A percentile compares a stretch with the other conserved stretches of the same genome.
These are phyloP conservation scores for Thamnophis sirtalis DNA, from an alignment of 2,113 vertebrate genomes.

Conservation along the genomic window DNA sequence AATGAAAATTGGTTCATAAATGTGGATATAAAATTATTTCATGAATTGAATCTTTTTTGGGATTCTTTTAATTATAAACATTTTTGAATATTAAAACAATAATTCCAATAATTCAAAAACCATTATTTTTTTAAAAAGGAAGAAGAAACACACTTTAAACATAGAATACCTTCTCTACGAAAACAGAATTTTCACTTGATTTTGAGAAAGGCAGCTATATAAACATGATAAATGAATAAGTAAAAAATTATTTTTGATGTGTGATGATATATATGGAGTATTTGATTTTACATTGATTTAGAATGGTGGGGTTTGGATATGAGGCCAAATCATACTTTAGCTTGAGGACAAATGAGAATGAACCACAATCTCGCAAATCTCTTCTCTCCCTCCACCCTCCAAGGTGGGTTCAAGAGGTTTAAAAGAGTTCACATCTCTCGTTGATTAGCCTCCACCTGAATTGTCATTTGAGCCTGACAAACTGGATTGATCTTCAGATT, in stretches of 20 bases:
- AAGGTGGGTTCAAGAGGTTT: neutral
- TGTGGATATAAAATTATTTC: neutral
- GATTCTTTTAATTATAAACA: neutral
- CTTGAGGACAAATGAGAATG: neutral
- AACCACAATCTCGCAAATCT: neutral
- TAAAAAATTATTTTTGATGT: neutral
- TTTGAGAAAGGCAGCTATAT: neutral
- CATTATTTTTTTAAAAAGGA: neutral
- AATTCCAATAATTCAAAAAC: neutral
- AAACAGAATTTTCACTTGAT: neutral
- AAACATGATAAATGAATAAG: neutral
- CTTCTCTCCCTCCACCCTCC: neutral
- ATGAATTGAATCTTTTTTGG: neutral
- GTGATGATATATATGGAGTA: rapidly evolving
- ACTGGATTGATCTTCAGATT: neutral
- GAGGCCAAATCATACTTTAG: neutral
- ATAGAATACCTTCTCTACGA: neutral
- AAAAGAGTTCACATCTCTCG: neutral
- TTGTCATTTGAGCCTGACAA: neutral
- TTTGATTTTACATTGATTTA: neutral
- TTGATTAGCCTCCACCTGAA: neutral
- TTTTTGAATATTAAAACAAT: neutral
- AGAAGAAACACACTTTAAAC: rapidly evolving
- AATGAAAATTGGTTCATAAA: neutral
- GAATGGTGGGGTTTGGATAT: neutral